Evolutionary conservation across 23 tunicate species (phyloP).

Genomic region (Ciona savignyi): DNA sequence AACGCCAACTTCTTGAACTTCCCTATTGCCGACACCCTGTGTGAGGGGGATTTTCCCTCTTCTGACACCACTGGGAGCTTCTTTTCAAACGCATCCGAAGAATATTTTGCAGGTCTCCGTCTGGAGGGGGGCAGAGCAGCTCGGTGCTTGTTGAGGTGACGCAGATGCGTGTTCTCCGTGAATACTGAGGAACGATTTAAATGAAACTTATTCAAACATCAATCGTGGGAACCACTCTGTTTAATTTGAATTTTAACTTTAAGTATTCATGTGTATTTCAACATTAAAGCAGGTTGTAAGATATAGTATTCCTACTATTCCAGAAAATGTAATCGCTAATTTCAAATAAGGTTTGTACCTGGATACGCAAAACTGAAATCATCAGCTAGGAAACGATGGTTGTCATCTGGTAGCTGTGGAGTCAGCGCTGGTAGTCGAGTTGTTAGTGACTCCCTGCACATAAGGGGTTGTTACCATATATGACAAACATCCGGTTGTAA

Average conservation of each 20-base stretch:
- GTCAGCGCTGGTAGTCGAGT: constrained; percentile 26
- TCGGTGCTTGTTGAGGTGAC: constrained; percentile 34
- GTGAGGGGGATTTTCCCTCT: constrained; percentile 7
- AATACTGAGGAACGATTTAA: constrained; percentile 2
- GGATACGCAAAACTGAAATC: too few species aligned
- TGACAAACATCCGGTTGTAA: too few species aligned
- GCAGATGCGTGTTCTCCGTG: constrained; percentile 22
- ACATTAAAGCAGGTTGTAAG: too few species aligned
- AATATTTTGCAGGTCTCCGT: constrained; percentile 26
- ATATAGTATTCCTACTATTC: too few species aligned
- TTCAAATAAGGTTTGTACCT: too few species aligned
- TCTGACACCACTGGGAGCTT: constrained; percentile 6
- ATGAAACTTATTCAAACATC: too few species aligned
- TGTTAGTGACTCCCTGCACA: constrained; percentile 43
- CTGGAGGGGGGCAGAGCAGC: constrained; percentile 16
- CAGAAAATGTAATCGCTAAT: too few species aligned
- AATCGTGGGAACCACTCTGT: too few species aligned
- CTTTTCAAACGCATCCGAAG: constrained; percentile 4
- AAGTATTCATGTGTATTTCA: too few species aligned
- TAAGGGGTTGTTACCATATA: too few species aligned
- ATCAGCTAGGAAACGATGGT: constrained; percentile 3
- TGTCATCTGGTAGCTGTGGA: constrained; percentile 17
- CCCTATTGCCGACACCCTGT: constrained; percentile 11
- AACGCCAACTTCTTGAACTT: constrained; percentile 10
- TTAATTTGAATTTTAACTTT: too few species aligned